A percentile compares a stretch with the other conserved stretches of the same genome.
Conservation (phyloP, 2,113 vertebrate species). For the Okapia johnstoni region DNA sequence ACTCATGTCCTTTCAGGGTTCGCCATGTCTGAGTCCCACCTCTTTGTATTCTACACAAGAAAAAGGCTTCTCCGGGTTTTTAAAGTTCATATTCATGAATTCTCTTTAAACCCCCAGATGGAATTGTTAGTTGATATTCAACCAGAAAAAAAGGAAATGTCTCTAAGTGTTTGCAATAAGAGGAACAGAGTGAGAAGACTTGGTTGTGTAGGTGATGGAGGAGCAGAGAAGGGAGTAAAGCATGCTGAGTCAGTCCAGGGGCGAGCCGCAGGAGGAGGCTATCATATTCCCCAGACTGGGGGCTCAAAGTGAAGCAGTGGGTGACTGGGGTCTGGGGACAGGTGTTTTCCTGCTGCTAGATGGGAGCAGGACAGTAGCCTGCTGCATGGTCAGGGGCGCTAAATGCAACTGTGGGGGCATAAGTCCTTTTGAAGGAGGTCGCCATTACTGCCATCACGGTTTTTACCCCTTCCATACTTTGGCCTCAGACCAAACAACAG, state of each 20-base stretch:
- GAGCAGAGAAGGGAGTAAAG: neutral
- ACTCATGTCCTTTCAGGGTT: neutral
- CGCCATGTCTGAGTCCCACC: neutral
- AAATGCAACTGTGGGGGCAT: neutral
- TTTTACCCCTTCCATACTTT: neutral
- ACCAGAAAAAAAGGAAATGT: neutral
- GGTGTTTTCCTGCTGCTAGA: neutral
- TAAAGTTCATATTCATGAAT: neutral
- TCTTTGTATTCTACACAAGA: neutral
- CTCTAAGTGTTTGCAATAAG: neutral
- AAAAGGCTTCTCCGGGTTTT: neutral
- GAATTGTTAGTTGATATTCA: neutral
- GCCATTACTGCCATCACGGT: neutral
- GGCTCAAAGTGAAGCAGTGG: neutral
- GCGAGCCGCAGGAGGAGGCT: neutral
- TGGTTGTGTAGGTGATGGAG: neutral
- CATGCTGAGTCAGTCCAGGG: too few relatives aligned
- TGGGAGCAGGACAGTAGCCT: neutral
- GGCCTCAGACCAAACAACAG: neutral
- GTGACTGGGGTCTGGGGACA: neutral
- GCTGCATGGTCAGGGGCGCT: fast-evolving
- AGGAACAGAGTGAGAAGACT: neutral
- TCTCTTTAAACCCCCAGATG: neutral
- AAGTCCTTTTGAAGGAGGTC: neutral
- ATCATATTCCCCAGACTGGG: fast-evolving